Base-by-base conservation (phyloP, 2,888 invertebrate genomes). In the Calliopum simillimum region DNA sequence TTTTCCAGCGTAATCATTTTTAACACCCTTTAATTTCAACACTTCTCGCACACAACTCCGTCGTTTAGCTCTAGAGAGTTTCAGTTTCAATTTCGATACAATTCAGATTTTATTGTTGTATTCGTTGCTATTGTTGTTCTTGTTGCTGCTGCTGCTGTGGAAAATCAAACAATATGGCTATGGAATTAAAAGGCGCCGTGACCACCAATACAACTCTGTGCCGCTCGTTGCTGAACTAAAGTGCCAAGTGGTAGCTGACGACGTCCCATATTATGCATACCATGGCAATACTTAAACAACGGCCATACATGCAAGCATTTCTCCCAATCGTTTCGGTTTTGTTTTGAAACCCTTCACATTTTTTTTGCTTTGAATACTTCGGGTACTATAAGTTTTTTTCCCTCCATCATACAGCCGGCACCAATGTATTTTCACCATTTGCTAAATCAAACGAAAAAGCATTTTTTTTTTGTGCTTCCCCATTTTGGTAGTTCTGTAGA, bases 371-470 rank as follows among this genome's bases (percentile, higher is more conserved):
- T 33, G 8, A 33, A 4, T 33, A 8, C 33, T 33, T 8, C n/a
- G n/a, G 33, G 33, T 33, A 33, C 33, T 33, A 8, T 8, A 33
- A 33, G 8, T 33, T 33, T 33, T 33, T 33, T 8, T 8, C 33
- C 33, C 33, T 33, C 33, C 8, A 6, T 8, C 33, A 8, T 33
- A 33, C 33, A 33, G 33, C 33, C 33, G 33, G 33, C 33, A 33
- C 33, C 33, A 33, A 8, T 33, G 13, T 58, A 41, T 41, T 47
- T 58, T n/a, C n/a, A 44, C 21, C 46, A 41, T 47, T 67, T 67
- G 59, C 59, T 33, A 59, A 67, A 67, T 58, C 67, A 59, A 59
- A 49, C 19, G 58, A 33, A 33, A 33, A 8, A 25, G 58, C 58
- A 56, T 25, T 47, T 44, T 19, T 58, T 67, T 51, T 53, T 53